Evolutionary conservation across 1,140 invertebrate species (phyloP).

Genomic region (Caenorhabditis briggsae): DNA sequence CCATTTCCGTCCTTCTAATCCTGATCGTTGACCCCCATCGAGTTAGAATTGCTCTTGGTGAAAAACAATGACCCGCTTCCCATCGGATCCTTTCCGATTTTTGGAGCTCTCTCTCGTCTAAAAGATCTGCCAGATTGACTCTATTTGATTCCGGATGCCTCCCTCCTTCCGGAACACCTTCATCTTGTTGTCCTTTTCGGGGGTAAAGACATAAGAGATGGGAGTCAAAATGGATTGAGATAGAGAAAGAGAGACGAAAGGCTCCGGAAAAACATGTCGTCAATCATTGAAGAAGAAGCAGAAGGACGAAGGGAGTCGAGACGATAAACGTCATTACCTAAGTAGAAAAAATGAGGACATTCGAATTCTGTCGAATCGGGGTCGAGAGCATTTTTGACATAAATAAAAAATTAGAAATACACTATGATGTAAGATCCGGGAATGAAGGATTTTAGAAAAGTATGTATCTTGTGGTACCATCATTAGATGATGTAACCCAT

Average conservation of each 20-base stretch:
- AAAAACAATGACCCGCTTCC: neutral
- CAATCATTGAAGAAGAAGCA: neutral
- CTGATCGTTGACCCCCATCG: neutral
- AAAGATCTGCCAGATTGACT: slow-evolving; percentile 31
- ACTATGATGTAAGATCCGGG: slow-evolving; percentile 11
- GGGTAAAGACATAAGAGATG: neutral
- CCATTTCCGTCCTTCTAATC: neutral
- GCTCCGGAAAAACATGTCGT: slow-evolving; percentile 37
- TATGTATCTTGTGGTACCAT: neutral
- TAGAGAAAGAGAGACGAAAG: neutral
- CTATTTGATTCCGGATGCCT: slow-evolving; percentile 34
- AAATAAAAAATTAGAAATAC: slow-evolving; percentile 38
- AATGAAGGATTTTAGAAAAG: neutral
- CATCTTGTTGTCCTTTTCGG: slow-evolving; percentile 13
- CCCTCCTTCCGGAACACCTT: slow-evolving; percentile 37
- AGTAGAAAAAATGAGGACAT: neutral
- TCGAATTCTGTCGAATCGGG: neutral
- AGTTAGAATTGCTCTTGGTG: slow-evolving; percentile 5
- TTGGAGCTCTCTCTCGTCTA: neutral
- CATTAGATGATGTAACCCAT: too few species aligned
- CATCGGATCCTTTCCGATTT: neutral
- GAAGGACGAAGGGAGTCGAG: neutral
- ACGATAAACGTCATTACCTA: slow-evolving; percentile 38
- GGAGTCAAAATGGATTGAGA: neutral
- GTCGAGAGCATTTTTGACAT: slow-evolving; percentile 12